phyloP scores from a whole-genome alignment of 1,140 invertebrate genomes.

The Metaphire vulgaris region DNA sequence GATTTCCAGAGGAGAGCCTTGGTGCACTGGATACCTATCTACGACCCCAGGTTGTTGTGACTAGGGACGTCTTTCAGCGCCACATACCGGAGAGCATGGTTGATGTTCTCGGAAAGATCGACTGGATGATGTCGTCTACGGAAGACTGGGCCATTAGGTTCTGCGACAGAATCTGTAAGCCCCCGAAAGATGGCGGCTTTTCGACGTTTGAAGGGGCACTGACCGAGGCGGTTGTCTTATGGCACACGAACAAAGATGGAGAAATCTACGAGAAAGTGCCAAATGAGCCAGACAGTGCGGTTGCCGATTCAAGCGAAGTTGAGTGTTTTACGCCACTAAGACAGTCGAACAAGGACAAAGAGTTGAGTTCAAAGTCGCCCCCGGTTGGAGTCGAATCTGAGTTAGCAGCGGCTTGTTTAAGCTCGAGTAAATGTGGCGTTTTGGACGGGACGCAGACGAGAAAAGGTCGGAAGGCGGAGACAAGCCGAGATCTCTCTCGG shows the following conservation, averaged over 20 bases:
- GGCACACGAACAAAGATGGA: neutral
- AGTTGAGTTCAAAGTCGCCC: neutral
- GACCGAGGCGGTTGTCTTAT: conserved; percentile 25
- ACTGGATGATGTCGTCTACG: conserved; percentile 9
- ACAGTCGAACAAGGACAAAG: neutral
- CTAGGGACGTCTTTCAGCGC: neutral
- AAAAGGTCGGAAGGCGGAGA: neutral
- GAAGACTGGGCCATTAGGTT: conserved; percentile 2
- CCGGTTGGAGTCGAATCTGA: too few species aligned
- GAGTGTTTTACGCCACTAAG: neutral
- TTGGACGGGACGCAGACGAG: too few species aligned
- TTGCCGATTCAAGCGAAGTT: neutral
- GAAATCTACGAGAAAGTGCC: neutral
- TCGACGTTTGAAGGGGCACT: conserved; percentile 21
- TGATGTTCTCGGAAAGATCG: conserved; percentile 18
- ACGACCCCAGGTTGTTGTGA: neutral
- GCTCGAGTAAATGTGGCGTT: too few species aligned
- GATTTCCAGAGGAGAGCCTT: neutral
- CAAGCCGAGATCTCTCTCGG: neutral
- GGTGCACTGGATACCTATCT: neutral
- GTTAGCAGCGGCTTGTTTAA: too few species aligned
- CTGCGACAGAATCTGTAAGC: neutral
- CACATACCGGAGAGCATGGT: conserved; percentile 22
- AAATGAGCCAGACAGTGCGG: neutral
- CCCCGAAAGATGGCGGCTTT: conserved; percentile 7